Conservation (phyloP, 2,888 invertebrate species). For the Stramonita haemastoma region DNA sequence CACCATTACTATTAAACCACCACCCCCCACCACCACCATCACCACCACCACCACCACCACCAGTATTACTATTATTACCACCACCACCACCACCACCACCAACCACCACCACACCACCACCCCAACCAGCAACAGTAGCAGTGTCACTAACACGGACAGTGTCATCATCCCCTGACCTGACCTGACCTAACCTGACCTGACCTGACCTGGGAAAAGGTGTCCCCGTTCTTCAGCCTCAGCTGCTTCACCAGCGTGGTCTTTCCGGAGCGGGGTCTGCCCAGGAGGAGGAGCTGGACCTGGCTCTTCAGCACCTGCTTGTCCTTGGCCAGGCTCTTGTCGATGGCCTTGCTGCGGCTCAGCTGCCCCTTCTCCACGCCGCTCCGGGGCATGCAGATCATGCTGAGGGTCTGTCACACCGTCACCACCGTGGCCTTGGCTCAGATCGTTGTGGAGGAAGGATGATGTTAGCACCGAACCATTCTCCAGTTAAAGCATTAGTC, state of each 20-base stretch:
- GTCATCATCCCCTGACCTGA: not conserved
- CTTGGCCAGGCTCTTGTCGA: constrained; percentile 36
- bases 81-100: too few relatives aligned
- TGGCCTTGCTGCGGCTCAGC: constrained; percentile 36
- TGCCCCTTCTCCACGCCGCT: constrained; percentile 25
- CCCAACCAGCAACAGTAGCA: not conserved
- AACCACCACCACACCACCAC: not conserved
- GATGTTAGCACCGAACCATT: too few relatives aligned
- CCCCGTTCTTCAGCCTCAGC: constrained; percentile 29
- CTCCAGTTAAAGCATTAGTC: too few relatives aligned
- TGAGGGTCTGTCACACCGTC: not conserved
- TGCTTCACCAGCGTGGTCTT: constrained; percentile 41
- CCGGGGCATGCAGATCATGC: constrained; percentile 22
- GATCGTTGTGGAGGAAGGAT: too few relatives aligned
- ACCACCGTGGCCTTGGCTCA: not conserved
- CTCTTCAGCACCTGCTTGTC: constrained; percentile 35
- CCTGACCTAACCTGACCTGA: not conserved
- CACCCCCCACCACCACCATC: not conserved
- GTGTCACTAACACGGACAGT: not conserved
- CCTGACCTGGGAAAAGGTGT: constrained; percentile 35
- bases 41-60: not conserved
- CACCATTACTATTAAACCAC: too few relatives aligned
- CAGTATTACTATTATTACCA: not conserved
- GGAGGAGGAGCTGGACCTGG: constrained; percentile 34
- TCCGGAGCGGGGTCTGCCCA: constrained; percentile 25